Percentiles rank a stretch among this genome's conserved stretches.
phyloP scores from a whole-genome alignment of 2,888 invertebrate species.

The Monoplex corrugatus region DNA sequence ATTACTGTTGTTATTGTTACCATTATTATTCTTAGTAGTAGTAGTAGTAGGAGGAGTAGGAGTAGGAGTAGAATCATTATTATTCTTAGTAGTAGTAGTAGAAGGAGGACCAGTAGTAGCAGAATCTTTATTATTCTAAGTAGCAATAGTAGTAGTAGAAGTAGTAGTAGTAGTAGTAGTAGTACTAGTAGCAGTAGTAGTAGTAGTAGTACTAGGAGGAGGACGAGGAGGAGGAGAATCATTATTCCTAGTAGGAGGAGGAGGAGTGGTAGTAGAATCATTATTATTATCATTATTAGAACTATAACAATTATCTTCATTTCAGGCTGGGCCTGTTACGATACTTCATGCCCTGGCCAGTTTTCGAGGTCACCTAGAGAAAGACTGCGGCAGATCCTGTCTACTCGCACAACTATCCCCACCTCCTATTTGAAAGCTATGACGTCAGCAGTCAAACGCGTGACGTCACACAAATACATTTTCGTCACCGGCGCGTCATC shows the following conservation, averaged over 20 bases:
- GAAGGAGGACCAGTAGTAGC: neutral
- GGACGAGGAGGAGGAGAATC: neutral
- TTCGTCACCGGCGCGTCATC: constrained; percentile 19
- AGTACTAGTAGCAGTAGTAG: constrained; percentile 19
- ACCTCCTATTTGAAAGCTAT: neutral
- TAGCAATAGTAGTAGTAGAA: constrained; percentile 12
- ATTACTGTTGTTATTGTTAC: too few relatives aligned
- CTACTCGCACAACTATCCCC: neutral
- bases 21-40: too few relatives aligned
- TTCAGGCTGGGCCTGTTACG: neutral
- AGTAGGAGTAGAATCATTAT: too few relatives aligned
- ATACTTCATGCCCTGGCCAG: neutral
- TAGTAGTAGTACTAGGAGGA: neutral
- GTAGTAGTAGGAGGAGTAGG: too few relatives aligned
- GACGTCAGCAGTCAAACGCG: neutral
- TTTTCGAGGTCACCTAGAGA: neutral
- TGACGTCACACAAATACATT: constrained; percentile 34
- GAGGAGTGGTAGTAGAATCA: neutral
- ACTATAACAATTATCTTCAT: too few relatives aligned
- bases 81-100: neutral
- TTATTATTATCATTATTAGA: too few relatives aligned
- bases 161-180: constrained; percentile 19
- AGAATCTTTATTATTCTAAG: neutral
- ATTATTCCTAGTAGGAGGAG: neutral
- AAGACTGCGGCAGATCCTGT: constrained; percentile 3